phyloP scores from a whole-genome alignment of 2,888 invertebrate genomes.

The Tetragonisca angustula region DNA sequence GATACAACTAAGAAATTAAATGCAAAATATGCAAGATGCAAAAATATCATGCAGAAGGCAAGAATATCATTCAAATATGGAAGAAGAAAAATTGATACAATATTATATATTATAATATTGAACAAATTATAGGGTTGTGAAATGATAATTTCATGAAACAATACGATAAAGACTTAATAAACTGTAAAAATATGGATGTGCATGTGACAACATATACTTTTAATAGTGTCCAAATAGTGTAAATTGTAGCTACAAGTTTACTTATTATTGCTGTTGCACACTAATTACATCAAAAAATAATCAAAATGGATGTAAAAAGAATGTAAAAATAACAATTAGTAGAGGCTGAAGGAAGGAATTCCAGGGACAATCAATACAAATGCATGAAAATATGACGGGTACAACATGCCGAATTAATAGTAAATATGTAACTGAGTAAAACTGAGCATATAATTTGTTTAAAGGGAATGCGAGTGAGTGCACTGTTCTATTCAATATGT shows the following conservation, averaged over 20 bases:
- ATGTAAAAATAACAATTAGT: constrained; percentile 38
- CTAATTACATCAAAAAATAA: constrained; percentile 18
- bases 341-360: not conserved
- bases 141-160: constrained; percentile 28
- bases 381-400: constrained; percentile 32
- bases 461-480: constrained; percentile 34
- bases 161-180: constrained; percentile 26
- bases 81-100: constrained; percentile 42
- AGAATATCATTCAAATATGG: constrained; percentile 58
- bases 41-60: constrained; percentile 64
- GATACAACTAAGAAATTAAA: constrained; percentile 22
- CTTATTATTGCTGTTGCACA: constrained; percentile 26
- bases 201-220: not conserved
- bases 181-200: constrained; percentile 26
- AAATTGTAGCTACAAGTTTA: constrained; percentile 13
- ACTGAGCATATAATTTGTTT: constrained; percentile 17
- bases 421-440: constrained; percentile 9
- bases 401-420: constrained; percentile 46
- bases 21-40: constrained; percentile 36
- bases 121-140: constrained; percentile 38
- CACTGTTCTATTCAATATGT: constrained; percentile 35
- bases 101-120: constrained; percentile 40
- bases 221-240: constrained; percentile 15
- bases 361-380: constrained; percentile 1
- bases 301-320: not conserved